A percentile compares a stretch with the other conserved stretches of the same genome.
Conservation (phyloP, 2,888 invertebrate species). For the Julus scandinavius region DNA sequence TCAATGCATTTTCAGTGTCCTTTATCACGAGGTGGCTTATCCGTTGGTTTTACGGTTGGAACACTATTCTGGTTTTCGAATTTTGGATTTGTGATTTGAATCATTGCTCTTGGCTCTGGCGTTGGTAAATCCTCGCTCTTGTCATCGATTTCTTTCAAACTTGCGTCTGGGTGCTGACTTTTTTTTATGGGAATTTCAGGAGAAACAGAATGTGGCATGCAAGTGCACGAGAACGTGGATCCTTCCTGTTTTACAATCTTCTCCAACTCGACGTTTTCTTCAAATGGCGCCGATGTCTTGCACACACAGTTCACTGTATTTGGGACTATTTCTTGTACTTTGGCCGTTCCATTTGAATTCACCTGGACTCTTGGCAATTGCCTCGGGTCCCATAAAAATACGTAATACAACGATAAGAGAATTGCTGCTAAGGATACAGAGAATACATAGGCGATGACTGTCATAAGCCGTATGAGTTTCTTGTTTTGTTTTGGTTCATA, state of each 20-base stretch:
- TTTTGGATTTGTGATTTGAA: not conserved
- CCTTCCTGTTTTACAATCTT: not conserved
- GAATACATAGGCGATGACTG: slow-evolving; percentile 92
- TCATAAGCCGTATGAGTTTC: slow-evolving; percentile 89
- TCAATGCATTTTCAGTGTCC: not conserved
- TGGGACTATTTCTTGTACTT: not conserved
- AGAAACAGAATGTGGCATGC: not conserved
- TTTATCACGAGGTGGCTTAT: slow-evolving; percentile 13
- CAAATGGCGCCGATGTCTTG: not conserved
- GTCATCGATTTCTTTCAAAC: not conserved
- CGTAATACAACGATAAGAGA: slow-evolving; percentile 92
- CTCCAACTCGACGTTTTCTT: slow-evolving; percentile 1
- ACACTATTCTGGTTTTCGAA: not conserved
- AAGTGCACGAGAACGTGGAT: slow-evolving; percentile 27
- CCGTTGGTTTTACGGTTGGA: not conserved
- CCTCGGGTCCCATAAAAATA: slow-evolving; percentile 89
- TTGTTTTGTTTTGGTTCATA: slow-evolving; percentile 71
- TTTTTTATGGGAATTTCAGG: not conserved
- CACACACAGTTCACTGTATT: slow-evolving; percentile 26
- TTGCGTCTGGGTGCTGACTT: not conserved
- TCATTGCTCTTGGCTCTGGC: not conserved
- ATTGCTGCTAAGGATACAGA: slow-evolving; percentile 94
- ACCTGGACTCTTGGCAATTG: not conserved
- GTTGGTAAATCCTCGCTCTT: not conserved
- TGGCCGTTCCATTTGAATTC: not conserved